A percentile compares a stretch with the other conserved stretches of the same genome.
Evolutionary conservation across 92 coral and sea anemone species (phyloP).

Genomic region (Umimayanthus chanpuru): DNA sequence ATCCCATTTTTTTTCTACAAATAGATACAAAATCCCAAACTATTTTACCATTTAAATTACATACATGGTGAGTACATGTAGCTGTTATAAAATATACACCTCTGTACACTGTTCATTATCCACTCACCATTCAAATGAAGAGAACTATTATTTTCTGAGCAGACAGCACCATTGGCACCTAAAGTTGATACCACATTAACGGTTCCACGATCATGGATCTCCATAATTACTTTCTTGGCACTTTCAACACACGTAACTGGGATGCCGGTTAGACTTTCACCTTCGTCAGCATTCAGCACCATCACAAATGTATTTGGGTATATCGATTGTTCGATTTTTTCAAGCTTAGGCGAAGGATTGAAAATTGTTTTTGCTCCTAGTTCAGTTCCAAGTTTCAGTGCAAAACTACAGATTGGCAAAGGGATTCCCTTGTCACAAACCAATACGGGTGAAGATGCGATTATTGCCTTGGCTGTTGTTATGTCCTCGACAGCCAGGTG

Average conservation of each 20-base stretch:
- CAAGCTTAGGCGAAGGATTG: constrained; percentile 87
- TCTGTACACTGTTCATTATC: too few species aligned
- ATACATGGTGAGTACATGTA: too few species aligned
- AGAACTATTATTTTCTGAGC: constrained; percentile 55
- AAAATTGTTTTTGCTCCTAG: constrained; percentile 73
- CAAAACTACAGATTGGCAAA: constrained; percentile 59
- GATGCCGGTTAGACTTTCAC: constrained; percentile 71
- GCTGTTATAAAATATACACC: too few species aligned
- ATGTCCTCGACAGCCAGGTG: constrained; percentile 63
- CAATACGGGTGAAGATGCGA: constrained; percentile 69
- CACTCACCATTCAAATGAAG: constrained; percentile 36
- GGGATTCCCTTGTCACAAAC: constrained; percentile 90
- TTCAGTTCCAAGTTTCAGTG: constrained; percentile 71
- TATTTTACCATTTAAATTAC: neutral
- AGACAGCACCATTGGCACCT: constrained; percentile 82
- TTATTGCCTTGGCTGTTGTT: constrained; percentile 50
- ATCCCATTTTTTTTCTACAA: too few species aligned
- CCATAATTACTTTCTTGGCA: constrained; percentile 60
- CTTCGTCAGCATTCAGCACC: constrained; percentile 83
- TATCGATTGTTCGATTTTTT: constrained; percentile 54
- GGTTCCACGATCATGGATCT: constrained; percentile 75
- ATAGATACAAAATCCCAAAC: too few species aligned
- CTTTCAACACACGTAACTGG: constrained; percentile 57
- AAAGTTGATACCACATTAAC: constrained; percentile 74
- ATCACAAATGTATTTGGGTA: constrained; percentile 64